Evolutionary conservation across 2,888 invertebrate species (phyloP), one percentile per base, ranked within the genome.

Genomic region (Protophormia terraenovae): DNA sequence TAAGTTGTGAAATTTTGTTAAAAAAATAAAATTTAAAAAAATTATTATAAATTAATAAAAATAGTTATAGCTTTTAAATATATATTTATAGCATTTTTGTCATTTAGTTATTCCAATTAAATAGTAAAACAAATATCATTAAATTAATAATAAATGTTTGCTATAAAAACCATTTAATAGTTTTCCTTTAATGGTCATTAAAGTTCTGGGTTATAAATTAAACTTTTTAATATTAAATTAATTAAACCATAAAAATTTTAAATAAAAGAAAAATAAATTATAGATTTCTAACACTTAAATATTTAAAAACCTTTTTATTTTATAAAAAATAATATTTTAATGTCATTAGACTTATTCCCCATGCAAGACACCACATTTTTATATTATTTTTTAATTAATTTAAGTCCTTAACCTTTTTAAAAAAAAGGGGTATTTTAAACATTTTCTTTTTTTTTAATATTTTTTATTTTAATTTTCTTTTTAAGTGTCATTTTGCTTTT

Each of bases 181-280:
- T 10, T 60, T 50, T 19, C 12, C n/a, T n/a, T n/a, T n/a, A n/a
- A n/a, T n/a, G n/a, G n/a, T n/a, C n/a, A n/a, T n/a, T n/a, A n/a
- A n/a, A n/a, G n/a, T n/a, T n/a, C n/a, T n/a, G n/a, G n/a, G 47
- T 50, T 29, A 62, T 71, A 71, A 53, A 69, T 71, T 50, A 62
- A 71, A 71, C 35, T 47, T 71, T 79, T 53, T 38, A 71, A 19
- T 45, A 38, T 53, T 29, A 32, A 66, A 66, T 76, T 66, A 53
- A 76, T 76, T 66, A 41, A 64, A 53, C 50, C 19, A 64, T 66
- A 38, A 41, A 66, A 66, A 19, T 32, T 1, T 16, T 12, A n/a
- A 53, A 27, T 32, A 75, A n/a, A n/a, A n/a, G n/a, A n/a, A n/a
- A n/a, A n/a, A n/a, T n/a, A n/a, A n/a, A n/a, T n/a, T n/a, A n/a